Percentiles rank a stretch among this genome's conserved stretches.
Conservation (phyloP, 2,888 invertebrate genomes). For the Sinodicranocentrus sp. region DNA sequence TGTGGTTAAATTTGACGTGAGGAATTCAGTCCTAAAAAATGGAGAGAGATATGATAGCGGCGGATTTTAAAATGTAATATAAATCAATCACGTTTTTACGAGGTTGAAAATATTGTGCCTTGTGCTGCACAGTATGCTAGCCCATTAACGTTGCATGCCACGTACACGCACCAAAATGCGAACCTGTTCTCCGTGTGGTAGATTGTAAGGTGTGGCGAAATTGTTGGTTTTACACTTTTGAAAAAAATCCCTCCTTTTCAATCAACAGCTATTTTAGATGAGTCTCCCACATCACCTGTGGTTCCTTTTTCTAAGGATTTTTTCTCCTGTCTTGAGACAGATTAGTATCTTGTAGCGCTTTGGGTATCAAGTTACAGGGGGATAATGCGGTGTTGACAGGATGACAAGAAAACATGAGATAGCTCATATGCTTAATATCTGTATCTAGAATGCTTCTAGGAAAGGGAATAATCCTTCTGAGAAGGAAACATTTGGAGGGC, state of each 20-base stretch:
- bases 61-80: slow-evolving; percentile 15
- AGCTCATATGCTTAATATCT: neutral
- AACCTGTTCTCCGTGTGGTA: slow-evolving; percentile 60
- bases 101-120: slow-evolving; percentile 39
- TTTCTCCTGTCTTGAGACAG: too few species aligned
- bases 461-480: too few species aligned
- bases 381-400: slow-evolving; percentile 4
- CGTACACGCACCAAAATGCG: slow-evolving; percentile 34
- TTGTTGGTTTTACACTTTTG: slow-evolving; percentile 64
- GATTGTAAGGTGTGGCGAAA: slow-evolving; percentile 63
- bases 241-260: slow-evolving; percentile 60
- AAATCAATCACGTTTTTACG: slow-evolving; percentile 60
- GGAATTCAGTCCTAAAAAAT: slow-evolving; percentile 41
- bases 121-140: slow-evolving; percentile 22
- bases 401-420: neutral
- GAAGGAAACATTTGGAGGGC: too few species aligned
- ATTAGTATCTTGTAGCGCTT: neutral
- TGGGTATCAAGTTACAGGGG: neutral
- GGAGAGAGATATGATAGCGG: too few species aligned
- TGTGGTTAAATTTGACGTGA: slow-evolving; percentile 32
- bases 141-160: slow-evolving; percentile 59
- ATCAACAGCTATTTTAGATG: slow-evolving; percentile 27
- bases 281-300: slow-evolving; percentile 12
- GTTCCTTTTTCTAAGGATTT: neutral
- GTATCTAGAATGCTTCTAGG: neutral